Conservation (phyloP, 2,113 vertebrate species). For the Gadus macrocephalus region DNA sequence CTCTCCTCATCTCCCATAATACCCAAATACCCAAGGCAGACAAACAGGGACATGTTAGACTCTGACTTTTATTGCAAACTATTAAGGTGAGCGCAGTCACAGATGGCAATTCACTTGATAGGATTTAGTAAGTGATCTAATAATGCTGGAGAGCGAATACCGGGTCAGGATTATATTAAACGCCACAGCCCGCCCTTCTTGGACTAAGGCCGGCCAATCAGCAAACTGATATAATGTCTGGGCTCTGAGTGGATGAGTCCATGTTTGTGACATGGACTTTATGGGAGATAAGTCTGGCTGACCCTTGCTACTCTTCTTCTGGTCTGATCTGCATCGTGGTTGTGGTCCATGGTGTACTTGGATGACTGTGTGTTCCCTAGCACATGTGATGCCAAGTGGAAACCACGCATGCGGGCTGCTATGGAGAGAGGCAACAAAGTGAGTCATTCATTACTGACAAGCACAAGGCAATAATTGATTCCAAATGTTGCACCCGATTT, state of each 20-base stretch:
- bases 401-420: too few species aligned
- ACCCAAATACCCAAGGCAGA: conserved; percentile 18
- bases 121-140: conserved; percentile 62
- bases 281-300: conserved; percentile 28
- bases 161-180: conserved; percentile 50
- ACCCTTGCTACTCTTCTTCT: conserved; percentile 22
- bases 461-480: too few species aligned
- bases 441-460: too few species aligned
- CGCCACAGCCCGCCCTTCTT: conserved; percentile 19
- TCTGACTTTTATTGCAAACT: conserved; percentile 28
- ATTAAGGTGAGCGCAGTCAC: conserved; percentile 29
- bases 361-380: too few species aligned
- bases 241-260: conserved; percentile 15
- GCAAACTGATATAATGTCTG: neutral
- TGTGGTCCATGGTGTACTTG: too few species aligned
- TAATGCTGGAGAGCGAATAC: conserved; percentile 37
- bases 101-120: conserved; percentile 55
- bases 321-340: conserved; percentile 12
- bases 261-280: conserved; percentile 47
- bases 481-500: too few species aligned
- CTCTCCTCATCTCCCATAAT: conserved; percentile 35
- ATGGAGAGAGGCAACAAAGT: too few species aligned
- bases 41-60: conserved; percentile 29
- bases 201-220: conserved; percentile 36
- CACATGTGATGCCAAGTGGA: neutral